Evolutionary conservation across 1,140 invertebrate genomes (phyloP), one percentile per base, ranked within the genome.

Genomic region (Caerostris darwini): DNA sequence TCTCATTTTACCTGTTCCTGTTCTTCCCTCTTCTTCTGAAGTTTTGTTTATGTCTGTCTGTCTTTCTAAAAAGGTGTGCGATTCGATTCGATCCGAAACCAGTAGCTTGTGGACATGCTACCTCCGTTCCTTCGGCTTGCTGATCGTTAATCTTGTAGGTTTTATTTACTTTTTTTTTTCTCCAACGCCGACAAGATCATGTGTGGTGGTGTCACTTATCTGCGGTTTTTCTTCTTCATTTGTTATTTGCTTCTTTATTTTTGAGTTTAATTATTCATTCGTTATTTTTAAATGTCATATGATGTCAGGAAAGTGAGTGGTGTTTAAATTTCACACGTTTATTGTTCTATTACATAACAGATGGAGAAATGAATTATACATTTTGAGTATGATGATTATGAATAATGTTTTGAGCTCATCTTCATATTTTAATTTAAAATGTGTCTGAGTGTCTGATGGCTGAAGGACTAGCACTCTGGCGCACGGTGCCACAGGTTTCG

Each of bases 11-110:
- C 71, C 17, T 14, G 12, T 77, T 77, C 7, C 53, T 12, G 5
- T 12, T 50, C 71, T 77, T 77, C 8, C 34, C 71, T 77, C 34
- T 34, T 50, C 53, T 50, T 53, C 71, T 50, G 8, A 14, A 7
- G 19, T 77, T 77, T 77, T 77, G 71, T 77, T 77, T 77, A 50
- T 77, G 34, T 77, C 71, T 77, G 71, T 77, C 71, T 77, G 71
- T 12, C 34, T 77, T 34, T 77, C 34, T 50, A 77, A 77, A 77
- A 34, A 34, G 50, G 71, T 64, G 10, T 77, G 71, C 53, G 71
- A 53, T 77, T 77, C 71, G 34, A 77, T 77, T 77, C 34, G 3
- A 77, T 10, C 53, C 71, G 71, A 77, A 77, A 77, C 53, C 69
- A 53, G 71, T 53, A 77, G 50, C 71, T 77, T 77, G 3, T 8